Evolutionary conservation across 2,797 vertebrate genomes (phyloP).

Genomic region (Poeciliopsis turneri): DNA sequence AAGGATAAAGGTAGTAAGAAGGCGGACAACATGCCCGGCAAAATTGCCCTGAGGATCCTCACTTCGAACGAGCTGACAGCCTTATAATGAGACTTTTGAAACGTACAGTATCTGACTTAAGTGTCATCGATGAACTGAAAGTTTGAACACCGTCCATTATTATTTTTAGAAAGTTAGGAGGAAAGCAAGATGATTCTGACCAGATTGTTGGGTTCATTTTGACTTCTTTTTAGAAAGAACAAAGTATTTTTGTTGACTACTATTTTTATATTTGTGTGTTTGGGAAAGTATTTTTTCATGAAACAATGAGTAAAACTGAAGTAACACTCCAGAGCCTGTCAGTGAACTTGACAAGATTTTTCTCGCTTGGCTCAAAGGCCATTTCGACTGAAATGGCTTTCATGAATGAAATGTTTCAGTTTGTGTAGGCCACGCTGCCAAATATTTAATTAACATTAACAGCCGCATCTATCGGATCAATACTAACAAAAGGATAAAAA

Average conservation of each 20-base stretch:
- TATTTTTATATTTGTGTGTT: constrained; percentile 32
- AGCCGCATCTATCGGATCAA: neutral
- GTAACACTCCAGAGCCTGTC: neutral
- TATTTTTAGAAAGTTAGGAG: neutral
- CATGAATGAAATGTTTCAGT: no score
- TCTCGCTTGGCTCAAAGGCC: no score
- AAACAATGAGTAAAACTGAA: constrained; percentile 12
- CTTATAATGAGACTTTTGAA: constrained; percentile 75
- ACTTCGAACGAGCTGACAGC: constrained; percentile 85
- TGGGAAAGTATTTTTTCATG: constrained; percentile 17
- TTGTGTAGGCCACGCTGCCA: no score
- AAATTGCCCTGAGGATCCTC: constrained; percentile 82
- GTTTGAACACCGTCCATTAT: neutral
- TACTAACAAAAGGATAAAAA: constrained; percentile 56
- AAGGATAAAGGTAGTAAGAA: constrained; percentile 73
- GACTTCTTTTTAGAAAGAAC: neutral
- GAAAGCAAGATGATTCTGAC: neutral
- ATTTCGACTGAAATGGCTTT: no score
- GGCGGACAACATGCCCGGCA: constrained; percentile 83
- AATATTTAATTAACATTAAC: no score
- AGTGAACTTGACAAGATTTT: neutral
- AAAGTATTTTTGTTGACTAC: constrained; percentile 27
- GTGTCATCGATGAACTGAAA: neutral
- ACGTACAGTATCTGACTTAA: neutral
- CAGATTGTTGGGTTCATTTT: neutral